phyloP scores from a whole-genome alignment of 2,888 invertebrate species.

The Macrophya alboannulata region DNA sequence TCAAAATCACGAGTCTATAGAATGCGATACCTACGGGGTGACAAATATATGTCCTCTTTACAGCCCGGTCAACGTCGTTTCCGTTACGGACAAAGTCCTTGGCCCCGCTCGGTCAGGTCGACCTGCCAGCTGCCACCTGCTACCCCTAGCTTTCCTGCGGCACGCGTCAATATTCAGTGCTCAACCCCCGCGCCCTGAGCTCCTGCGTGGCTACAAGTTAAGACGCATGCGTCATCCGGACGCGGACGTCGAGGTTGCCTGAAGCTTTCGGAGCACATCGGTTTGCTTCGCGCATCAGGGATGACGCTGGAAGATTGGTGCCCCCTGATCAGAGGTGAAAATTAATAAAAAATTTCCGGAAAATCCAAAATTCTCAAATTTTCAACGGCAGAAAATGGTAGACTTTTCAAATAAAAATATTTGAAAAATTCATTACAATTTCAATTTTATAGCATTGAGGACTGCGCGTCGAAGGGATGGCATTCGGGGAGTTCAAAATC shows the following conservation, averaged over 20 bases:
- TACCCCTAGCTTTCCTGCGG: conserved; percentile 70
- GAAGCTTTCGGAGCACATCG: conserved; percentile 52
- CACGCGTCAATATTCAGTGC: conserved; percentile 75
- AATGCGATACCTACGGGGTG: background rate
- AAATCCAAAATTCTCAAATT: background rate
- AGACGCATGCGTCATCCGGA: conserved; percentile 37
- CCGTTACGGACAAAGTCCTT: conserved; percentile 64
- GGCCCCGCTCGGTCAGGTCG: conserved; percentile 67
- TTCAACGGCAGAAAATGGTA: background rate
- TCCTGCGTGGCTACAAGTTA: conserved; percentile 15
- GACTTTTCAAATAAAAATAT: background rate
- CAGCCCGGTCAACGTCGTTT: background rate
- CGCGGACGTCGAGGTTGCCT: conserved; percentile 10
- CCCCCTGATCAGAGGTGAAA: conserved; percentile 1
- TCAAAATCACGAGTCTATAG: background rate
- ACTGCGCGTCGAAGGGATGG: background rate
- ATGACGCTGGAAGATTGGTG: background rate
- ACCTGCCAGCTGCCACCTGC: conserved; percentile 73
- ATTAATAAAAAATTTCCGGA: background rate
- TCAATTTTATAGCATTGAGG: background rate
- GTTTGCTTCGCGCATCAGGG: conserved; percentile 41
- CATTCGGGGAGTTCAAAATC: background rate
- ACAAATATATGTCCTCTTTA: background rate
- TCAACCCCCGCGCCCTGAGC: conserved; percentile 62
- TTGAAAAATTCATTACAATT: background rate